These are phyloP conservation scores for Auanema freiburgensis DNA, from an alignment of 2,888 invertebrate species.

Conservation along the genomic window DNA sequence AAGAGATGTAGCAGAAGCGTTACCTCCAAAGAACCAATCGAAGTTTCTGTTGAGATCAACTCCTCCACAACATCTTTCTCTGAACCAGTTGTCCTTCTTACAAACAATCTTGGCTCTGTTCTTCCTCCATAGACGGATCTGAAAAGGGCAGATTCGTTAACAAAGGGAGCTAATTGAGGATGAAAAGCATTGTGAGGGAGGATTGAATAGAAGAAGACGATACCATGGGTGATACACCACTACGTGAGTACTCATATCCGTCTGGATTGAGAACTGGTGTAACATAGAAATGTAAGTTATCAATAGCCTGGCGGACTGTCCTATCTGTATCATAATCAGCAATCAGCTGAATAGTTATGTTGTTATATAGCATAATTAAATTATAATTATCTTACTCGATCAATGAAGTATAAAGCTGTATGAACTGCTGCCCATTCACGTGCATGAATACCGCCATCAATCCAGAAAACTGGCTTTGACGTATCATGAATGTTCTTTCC, in stretches of 20 bases:
- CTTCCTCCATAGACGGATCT: slow-evolving; percentile 62
- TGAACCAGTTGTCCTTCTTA: slow-evolving; percentile 58
- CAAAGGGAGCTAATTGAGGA: background rate
- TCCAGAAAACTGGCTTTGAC: slow-evolving; percentile 56
- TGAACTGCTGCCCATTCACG: slow-evolving; percentile 63
- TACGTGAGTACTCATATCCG: slow-evolving; percentile 57
- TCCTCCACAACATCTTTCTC: slow-evolving; percentile 61
- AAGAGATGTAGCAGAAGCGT: background rate
- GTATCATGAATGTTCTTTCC: slow-evolving; percentile 48
- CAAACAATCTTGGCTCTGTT: slow-evolving; percentile 56
- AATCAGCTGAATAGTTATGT: slow-evolving; percentile 47
- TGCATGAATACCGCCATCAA: slow-evolving; percentile 64
- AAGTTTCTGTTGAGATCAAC: slow-evolving; percentile 48
- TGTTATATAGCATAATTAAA: background rate
- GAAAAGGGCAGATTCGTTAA: slow-evolving; percentile 3
- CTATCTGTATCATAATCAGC: slow-evolving; percentile 47
- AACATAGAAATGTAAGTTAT: slow-evolving; percentile 54
- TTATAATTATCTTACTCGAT: slow-evolving; percentile 39
- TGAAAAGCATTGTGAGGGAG: background rate
- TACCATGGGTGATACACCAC: slow-evolving; percentile 54
- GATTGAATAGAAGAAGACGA: background rate
- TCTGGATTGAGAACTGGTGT: slow-evolving; percentile 61
- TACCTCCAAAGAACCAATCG: slow-evolving; percentile 60
- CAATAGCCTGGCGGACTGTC: slow-evolving; percentile 27
- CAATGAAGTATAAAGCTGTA: slow-evolving; percentile 62